Evolutionary conservation across 2,797 vertebrate species (phyloP).

Genomic region (Eurystomus glaucurus): DNA sequence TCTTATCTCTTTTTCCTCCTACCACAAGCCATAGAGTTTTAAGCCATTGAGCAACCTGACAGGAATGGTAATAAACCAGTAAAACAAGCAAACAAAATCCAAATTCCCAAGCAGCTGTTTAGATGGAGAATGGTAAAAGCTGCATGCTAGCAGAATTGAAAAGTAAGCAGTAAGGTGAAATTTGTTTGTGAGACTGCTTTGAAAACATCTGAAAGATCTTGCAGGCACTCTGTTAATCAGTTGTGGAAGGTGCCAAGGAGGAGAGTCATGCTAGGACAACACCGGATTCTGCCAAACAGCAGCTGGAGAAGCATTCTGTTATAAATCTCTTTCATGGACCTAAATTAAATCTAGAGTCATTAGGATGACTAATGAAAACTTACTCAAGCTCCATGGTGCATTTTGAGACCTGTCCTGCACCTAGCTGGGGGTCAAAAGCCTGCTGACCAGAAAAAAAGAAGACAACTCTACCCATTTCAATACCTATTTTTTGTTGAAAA

Average conservation of each 20-base stretch:
- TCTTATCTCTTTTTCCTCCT: background rate
- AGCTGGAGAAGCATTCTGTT: background rate
- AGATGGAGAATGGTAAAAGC: background rate
- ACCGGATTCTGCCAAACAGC: background rate
- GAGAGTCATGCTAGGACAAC: background rate
- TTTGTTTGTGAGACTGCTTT: background rate
- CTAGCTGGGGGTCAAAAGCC: background rate
- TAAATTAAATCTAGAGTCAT: background rate
- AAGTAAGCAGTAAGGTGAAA: background rate
- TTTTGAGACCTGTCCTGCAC: background rate
- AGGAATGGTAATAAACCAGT: background rate
- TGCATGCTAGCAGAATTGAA: background rate
- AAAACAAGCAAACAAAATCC: background rate
- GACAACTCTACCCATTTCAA: background rate
- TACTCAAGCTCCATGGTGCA: background rate
- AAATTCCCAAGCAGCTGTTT: background rate
- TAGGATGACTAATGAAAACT: background rate
- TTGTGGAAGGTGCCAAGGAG: background rate
- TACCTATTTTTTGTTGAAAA: background rate
- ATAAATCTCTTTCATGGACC: background rate
- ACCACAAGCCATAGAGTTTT: background rate
- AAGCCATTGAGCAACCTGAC: background rate
- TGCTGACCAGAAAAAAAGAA: background rate
- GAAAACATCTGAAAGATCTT: background rate
- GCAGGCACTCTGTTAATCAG: background rate